Percentiles rank a stretch among this genome's conserved stretches.
These are phyloP conservation scores for Brenthis hecate DNA, from an alignment of 2,888 invertebrate genomes.

Conservation along the genomic window DNA sequence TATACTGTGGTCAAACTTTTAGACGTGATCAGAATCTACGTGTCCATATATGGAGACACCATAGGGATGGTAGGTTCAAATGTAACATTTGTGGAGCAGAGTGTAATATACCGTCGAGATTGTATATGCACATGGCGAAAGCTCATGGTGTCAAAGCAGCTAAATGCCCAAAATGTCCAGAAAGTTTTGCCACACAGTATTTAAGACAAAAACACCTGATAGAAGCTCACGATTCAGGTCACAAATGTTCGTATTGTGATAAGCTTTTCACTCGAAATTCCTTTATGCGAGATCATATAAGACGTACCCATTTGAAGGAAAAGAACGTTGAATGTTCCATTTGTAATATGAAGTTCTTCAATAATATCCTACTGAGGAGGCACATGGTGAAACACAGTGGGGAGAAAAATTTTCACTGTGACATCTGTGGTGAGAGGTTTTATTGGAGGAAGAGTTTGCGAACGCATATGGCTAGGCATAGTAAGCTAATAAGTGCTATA, in stretches of 20 bases:
- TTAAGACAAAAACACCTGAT: slow-evolving; percentile 79
- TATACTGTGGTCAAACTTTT: slow-evolving; percentile 73
- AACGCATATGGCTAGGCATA: slow-evolving; percentile 79
- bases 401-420: slow-evolving; percentile 82
- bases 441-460: slow-evolving; percentile 84
- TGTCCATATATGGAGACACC: slow-evolving; percentile 74
- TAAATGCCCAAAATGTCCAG: slow-evolving; percentile 70
- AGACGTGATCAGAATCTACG: slow-evolving; percentile 72
- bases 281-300: slow-evolving; percentile 69
- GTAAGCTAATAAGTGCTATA: slow-evolving; percentile 52
- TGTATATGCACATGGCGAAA: slow-evolving; percentile 76
- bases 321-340: slow-evolving; percentile 73
- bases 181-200: slow-evolving; percentile 77
- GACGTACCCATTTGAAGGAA: slow-evolving; percentile 72
- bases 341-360: slow-evolving; percentile 74
- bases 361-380: slow-evolving; percentile 65
- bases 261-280: slow-evolving; percentile 70
- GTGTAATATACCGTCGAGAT: slow-evolving; percentile 71
- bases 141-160: slow-evolving; percentile 72
- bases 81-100: slow-evolving; percentile 69
- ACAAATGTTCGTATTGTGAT: slow-evolving; percentile 71
- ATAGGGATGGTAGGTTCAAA: slow-evolving; percentile 69
- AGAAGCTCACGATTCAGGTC: slow-evolving; percentile 73
- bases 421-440: slow-evolving; percentile 83
- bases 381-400: slow-evolving; percentile 78